Conservation (phyloP, 2,888 invertebrate genomes). For the Hipparchia sbordonii region DNA sequence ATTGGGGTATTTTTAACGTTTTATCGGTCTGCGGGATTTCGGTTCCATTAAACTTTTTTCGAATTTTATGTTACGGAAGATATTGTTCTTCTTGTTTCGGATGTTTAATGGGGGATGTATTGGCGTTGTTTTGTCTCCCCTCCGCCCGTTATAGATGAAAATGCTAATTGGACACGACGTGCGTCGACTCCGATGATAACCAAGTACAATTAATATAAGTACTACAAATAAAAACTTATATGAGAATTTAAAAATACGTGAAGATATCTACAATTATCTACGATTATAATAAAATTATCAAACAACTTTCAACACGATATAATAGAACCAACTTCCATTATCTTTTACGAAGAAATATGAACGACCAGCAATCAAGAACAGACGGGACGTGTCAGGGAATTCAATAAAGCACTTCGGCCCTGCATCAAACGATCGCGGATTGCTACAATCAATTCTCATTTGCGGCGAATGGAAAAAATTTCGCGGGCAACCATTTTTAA, state of each 20-base stretch:
- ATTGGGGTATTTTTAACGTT: constrained; percentile 73
- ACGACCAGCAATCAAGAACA: constrained; percentile 51
- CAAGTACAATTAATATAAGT: constrained; percentile 2
- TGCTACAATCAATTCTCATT: constrained; percentile 80
- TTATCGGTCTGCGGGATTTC: constrained; percentile 72
- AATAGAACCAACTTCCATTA: constrained; percentile 7
- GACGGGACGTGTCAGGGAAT: constrained; percentile 53
- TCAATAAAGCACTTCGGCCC: constrained; percentile 65
- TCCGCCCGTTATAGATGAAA: constrained; percentile 39
- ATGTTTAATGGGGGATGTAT: constrained; percentile 45
- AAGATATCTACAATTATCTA: not conserved
- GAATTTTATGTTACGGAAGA: constrained; percentile 79
- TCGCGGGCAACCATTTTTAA: constrained; percentile 70
- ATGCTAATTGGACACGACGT: constrained; percentile 46
- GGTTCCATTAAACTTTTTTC: constrained; percentile 75
- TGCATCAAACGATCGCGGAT: constrained; percentile 74
- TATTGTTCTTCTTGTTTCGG: constrained; percentile 64
- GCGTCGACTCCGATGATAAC: constrained; percentile 33
- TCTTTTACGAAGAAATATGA: constrained; percentile 23
- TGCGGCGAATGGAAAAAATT: constrained; percentile 49
- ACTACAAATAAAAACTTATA: not conserved
- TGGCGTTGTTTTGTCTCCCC: constrained; percentile 37
- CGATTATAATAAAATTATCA: not conserved
- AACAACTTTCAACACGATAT: not conserved
- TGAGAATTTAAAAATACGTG: not conserved